These are phyloP conservation scores for Zaprionus vittiger DNA, from an alignment of 1,140 invertebrate species.

Conservation along the genomic window DNA sequence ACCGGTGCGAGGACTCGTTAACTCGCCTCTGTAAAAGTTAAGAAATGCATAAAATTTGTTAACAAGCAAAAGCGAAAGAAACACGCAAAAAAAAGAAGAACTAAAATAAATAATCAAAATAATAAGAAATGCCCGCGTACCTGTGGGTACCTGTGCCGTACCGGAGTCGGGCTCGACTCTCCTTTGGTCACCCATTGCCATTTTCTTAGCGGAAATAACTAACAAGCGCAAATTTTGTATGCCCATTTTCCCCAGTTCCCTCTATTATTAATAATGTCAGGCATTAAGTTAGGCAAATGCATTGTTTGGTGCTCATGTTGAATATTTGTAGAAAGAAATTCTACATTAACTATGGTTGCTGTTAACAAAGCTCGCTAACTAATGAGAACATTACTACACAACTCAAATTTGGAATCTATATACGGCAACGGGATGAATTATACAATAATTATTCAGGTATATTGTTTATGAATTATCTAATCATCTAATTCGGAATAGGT, in stretches of 20 bases:
- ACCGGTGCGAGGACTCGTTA: conserved; percentile 59
- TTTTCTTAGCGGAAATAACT: conserved; percentile 77
- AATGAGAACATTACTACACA: neutral
- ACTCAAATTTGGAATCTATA: neutral
- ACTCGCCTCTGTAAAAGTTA: conserved; percentile 72
- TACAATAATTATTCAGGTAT: too few relatives aligned
- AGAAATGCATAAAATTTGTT: conserved; percentile 82
- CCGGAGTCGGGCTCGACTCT: neutral
- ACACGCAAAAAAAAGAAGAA: conserved; percentile 12
- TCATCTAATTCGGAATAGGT: too few relatives aligned
- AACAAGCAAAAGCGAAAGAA: conserved; percentile 58
- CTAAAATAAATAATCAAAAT: conserved; percentile 36
- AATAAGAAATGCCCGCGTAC: conserved; percentile 24
- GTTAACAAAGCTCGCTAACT: neutral
- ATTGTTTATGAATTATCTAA: too few relatives aligned
- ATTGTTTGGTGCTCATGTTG: conserved; percentile 21
- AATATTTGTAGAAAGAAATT: neutral
- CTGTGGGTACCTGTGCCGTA: neutral
- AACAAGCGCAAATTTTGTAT: conserved; percentile 66
- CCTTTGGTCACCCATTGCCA: conserved; percentile 44
- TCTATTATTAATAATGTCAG: conserved; percentile 9
- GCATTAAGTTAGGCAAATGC: conserved; percentile 14
- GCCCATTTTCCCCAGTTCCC: conserved; percentile 3
- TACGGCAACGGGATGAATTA: too few relatives aligned
- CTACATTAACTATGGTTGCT: neutral